These are phyloP conservation scores for Cheilosia vulpina DNA, from an alignment of 2,888 invertebrate genomes.

Conservation along the genomic window DNA sequence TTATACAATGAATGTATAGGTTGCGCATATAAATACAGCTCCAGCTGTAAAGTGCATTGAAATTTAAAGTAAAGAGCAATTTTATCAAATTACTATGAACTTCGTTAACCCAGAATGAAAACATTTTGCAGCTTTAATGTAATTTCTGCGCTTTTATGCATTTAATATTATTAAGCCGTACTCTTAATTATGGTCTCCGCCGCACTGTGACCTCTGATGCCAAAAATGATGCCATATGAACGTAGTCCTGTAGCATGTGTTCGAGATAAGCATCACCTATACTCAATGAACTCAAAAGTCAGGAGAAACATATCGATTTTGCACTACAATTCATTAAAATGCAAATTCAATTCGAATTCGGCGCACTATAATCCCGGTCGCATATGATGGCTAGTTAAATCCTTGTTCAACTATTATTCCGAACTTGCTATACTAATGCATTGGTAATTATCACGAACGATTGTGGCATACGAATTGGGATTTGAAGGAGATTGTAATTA, in stretches of 20 bases:
- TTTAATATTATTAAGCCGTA: not conserved
- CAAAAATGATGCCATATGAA: not conserved
- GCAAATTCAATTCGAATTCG: slow-evolving; percentile 14
- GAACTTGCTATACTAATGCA: slow-evolving; percentile 18
- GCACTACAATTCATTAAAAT: slow-evolving; percentile 9
- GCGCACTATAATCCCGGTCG: not conserved
- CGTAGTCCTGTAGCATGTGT: not conserved
- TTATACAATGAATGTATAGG: no score
- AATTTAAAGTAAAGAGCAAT: not conserved
- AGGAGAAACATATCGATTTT: not conserved
- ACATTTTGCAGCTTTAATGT: slow-evolving; percentile 2
- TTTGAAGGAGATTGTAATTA: slow-evolving; percentile 15
- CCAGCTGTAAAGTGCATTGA: no score
- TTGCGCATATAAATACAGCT: no score
- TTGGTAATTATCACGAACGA: slow-evolving; percentile 28
- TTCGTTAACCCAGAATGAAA: not conserved
- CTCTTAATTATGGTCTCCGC: not conserved
- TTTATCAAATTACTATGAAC: not conserved
- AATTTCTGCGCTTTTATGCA: slow-evolving; percentile 5
- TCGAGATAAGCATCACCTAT: not conserved
- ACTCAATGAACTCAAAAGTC: not conserved
- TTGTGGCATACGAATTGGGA: slow-evolving; percentile 13
- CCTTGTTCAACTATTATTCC: slow-evolving; percentile 15
- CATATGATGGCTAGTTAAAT: slow-evolving; percentile 16
- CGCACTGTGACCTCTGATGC: not conserved